phyloP scores from a whole-genome alignment of 2,797 vertebrate genomes.

The Manis pentadactyla region DNA sequence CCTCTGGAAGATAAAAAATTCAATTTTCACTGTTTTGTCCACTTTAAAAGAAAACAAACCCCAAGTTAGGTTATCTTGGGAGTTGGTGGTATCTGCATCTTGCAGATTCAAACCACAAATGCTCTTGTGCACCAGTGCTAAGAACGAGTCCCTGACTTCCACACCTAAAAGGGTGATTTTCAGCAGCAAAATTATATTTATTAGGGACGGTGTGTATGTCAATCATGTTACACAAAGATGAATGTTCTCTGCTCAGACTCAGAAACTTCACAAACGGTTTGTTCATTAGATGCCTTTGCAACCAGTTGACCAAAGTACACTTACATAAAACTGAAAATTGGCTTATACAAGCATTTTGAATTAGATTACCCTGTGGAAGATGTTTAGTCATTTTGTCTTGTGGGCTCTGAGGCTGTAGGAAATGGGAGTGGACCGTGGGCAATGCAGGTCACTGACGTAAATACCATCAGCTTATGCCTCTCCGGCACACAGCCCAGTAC shows the following conservation, averaged over 20 bases:
- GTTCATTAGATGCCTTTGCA: constrained; percentile 81
- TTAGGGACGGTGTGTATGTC: constrained; percentile 46
- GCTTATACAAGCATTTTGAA: constrained; percentile 89
- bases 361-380: constrained; percentile 54
- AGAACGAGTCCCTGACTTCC: constrained; percentile 50
- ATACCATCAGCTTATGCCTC: constrained; percentile 93
- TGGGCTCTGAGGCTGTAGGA: constrained; percentile 88
- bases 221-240: constrained; percentile 71
- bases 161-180: constrained; percentile 25
- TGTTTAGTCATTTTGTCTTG: constrained; percentile 81
- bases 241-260: constrained; percentile 60
- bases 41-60: background rate
- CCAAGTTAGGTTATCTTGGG: background rate
- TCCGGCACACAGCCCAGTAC: constrained; percentile 94
- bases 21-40: constrained; percentile 1
- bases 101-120: constrained; percentile 51
- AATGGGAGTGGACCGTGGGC: constrained; percentile 87
- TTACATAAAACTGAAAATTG: constrained; percentile 84
- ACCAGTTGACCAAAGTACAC: constrained; percentile 82
- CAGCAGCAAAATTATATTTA: background rate
- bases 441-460: constrained; percentile 91
- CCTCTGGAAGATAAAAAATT: constrained; percentile 4
- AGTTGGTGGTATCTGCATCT: constrained; percentile 8
- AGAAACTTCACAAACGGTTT: constrained; percentile 81
- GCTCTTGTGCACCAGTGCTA: background rate